phyloP scores from a whole-genome alignment of 2,888 invertebrate species.

The Pyralis farinalis region DNA sequence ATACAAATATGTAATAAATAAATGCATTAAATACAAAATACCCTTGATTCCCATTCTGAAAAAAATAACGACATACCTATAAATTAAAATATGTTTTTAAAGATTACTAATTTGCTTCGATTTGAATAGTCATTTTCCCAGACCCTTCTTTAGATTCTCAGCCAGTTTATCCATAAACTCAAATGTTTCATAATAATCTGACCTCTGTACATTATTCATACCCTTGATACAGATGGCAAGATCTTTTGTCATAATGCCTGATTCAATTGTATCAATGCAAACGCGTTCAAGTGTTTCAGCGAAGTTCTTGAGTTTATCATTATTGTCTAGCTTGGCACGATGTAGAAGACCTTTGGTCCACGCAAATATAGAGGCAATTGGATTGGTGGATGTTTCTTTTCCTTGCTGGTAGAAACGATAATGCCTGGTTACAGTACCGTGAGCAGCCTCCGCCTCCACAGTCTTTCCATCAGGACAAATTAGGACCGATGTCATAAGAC shows the following conservation, averaged over 20 bases:
- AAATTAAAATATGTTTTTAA: conserved; percentile 33
- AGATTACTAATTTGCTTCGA: conserved; percentile 43
- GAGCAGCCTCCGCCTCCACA: conserved; percentile 98
- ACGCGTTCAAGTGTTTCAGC: conserved; percentile 93
- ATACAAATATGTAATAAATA: conserved; percentile 45
- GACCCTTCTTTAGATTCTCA: conserved; percentile 88
- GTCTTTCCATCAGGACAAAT: conserved; percentile 99
- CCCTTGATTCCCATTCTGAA: conserved; percentile 46
- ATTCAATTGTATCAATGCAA: conserved; percentile 96
- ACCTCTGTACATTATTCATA: conserved; percentile 87
- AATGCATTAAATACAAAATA: conserved; percentile 53
- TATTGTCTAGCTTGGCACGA: conserved; percentile 96
- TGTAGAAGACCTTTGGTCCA: conserved; percentile 98
- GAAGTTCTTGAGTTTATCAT: conserved; percentile 87
- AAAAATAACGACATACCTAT: conserved; percentile 27
- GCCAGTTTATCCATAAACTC: conserved; percentile 98
- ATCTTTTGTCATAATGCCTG: conserved; percentile 98
- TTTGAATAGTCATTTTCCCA: conserved; percentile 74
- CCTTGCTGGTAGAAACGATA: conserved; percentile 95
- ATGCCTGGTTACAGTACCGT: conserved; percentile 97
- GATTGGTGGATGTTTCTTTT: conserved; percentile 99
- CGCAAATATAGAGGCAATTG: conserved; percentile 99
- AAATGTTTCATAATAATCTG: conserved; percentile 97
- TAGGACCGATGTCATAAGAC: conserved; percentile 98
- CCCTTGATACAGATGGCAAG: conserved; percentile 99